Base-by-base conservation (phyloP, 1,140 invertebrate genomes). In the Drosophila repletoides region DNA sequence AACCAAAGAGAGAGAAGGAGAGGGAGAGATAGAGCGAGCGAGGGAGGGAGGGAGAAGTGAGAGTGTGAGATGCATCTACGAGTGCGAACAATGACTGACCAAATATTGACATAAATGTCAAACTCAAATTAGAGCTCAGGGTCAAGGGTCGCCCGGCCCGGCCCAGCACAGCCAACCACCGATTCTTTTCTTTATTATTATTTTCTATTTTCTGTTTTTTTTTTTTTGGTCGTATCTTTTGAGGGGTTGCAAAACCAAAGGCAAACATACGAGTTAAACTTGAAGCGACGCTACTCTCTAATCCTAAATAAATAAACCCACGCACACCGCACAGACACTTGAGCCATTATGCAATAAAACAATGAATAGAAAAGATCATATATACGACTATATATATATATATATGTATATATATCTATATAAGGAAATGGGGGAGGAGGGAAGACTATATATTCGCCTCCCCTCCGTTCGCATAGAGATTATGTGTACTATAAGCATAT, bases 91-190 rank as follows among this genome's bases (percentile, higher is more conserved):
- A 88, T 88, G 77, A 88, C 77, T 88, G 79, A 73, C 84, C 84
- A 88, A 88, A 88, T 88, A 88, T 88, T 88, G 84, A 88, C 84
- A 88, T 88, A 88, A 88, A 79, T 88, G 84, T 88, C 84, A 88
- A 88, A 86, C 80, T 86, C 80, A 87, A 86, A 88, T 88, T 88
- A 88, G 84, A 84, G 75, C 79, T 80, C 84, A 88, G 84, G 84
- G 84, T 88, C 84, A 88, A 88, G 84, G 84, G 79, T 88, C 77
- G 63, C 19, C 29, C 61, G 22, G 29, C 56, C 29, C 29, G 6
- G 10, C 15, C 40, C 52, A 71, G 10, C 46, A 64, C 34, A 15
- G 52, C 12, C 28, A 53, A 63, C 52, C 53, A 59, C 26, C 38
- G 43, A 52, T 38, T n/a, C 15, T 28, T 40, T 19, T 12, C 33